phyloP scores from a whole-genome alignment of 2,888 invertebrate genomes.

The Brachyptera putata region DNA sequence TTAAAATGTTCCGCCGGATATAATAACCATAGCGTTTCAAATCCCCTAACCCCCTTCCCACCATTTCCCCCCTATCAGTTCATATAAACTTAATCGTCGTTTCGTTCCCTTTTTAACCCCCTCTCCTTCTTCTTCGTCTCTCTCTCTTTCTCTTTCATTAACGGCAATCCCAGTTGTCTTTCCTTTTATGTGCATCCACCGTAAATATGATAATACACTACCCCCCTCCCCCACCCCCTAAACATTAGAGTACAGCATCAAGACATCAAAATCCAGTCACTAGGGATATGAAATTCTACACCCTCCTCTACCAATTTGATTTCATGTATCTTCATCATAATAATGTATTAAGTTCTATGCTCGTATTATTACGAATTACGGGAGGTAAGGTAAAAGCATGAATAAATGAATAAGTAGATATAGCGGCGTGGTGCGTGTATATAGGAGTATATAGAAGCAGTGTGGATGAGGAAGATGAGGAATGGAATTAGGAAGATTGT shows the following conservation, averaged over 20 bases:
- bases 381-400: constrained; percentile 24
- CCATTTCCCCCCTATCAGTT: neutral
- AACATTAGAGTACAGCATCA: constrained; percentile 1
- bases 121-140: neutral
- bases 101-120: constrained; percentile 1
- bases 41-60: too few species aligned
- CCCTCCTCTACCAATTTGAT: constrained; percentile 12
- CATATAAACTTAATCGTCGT: constrained; percentile 16
- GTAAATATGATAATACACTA: constrained; percentile 29
- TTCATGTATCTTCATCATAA: constrained; percentile 24
- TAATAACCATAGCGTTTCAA: constrained; percentile 17
- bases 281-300: constrained; percentile 17
- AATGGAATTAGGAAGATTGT: constrained; percentile 12
- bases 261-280: constrained; percentile 16
- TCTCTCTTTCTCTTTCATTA: constrained; percentile 10
- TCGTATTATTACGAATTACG: constrained; percentile 27
- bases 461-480: neutral
- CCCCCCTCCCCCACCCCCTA: neutral
- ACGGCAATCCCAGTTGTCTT: constrained; percentile 20
- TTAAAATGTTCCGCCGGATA: constrained; percentile 1
- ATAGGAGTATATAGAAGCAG: too few species aligned
- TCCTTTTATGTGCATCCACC: constrained; percentile 25
- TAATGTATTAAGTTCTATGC: constrained; percentile 10
- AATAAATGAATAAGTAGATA: constrained; percentile 24
- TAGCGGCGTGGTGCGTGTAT: too few species aligned